Evolutionary conservation across 2,113 vertebrate genomes (phyloP).

Genomic region (Falco punctatus): DNA sequence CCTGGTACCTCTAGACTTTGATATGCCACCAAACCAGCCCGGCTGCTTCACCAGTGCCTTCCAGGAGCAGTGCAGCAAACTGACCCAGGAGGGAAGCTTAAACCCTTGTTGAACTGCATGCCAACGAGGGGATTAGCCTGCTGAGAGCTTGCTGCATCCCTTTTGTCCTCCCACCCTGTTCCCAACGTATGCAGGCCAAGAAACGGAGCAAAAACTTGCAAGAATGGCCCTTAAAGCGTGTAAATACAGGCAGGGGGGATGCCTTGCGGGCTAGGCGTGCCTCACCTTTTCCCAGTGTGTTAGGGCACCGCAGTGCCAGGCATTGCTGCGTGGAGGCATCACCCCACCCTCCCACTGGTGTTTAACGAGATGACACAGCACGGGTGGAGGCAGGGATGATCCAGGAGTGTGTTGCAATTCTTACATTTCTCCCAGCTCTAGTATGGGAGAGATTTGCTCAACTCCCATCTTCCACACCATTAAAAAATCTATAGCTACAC

Average conservation of each 20-base stretch:
- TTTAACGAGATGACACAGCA: background rate
- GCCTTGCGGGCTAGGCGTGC: background rate
- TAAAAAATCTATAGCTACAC: background rate
- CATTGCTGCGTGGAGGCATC: background rate
- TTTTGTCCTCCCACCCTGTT: background rate
- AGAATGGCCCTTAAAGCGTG: background rate
- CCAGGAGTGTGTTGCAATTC: background rate
- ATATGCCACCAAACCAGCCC: background rate
- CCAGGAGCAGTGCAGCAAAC: background rate
- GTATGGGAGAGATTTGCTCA: background rate
- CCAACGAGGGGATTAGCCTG: background rate
- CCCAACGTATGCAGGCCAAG: background rate
- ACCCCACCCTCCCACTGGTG: background rate
- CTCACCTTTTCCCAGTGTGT: background rate
- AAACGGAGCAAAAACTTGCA: background rate
- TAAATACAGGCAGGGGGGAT: background rate
- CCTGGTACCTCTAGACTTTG: background rate
- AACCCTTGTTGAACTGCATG: fast-evolving
- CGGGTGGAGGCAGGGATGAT: background rate
- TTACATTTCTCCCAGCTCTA: background rate
- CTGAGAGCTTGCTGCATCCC: background rate
- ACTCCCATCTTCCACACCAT: fast-evolving
- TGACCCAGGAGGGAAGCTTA: background rate
- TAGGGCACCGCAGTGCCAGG: background rate
- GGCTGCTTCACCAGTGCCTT: background rate